phyloP scores from a whole-genome alignment of 2,113 vertebrate genomes.

The Sander vitreus region DNA sequence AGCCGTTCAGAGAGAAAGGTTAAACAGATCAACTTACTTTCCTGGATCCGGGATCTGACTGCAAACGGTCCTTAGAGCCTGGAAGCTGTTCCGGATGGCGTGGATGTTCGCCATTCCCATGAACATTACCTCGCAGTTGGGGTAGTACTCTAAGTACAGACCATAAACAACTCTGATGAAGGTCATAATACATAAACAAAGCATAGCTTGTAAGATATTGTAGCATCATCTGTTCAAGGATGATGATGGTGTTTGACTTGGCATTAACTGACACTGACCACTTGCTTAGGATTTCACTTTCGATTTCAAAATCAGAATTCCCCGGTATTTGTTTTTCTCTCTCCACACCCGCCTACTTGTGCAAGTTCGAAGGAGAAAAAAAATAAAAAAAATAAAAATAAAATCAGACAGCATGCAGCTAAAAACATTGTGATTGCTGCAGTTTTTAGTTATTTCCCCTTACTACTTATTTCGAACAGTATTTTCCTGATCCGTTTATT shows the following conservation, averaged over 20 bases:
- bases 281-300: no score
- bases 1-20: slow-evolving; percentile 58
- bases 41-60: slow-evolving; percentile 99
- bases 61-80: slow-evolving; percentile 95
- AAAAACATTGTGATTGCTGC: no score
- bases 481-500: no score
- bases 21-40: slow-evolving; percentile 89
- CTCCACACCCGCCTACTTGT: no score
- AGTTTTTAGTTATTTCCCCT: no score
- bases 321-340: no score
- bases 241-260: not conserved
- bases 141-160: slow-evolving; percentile 92
- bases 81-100: slow-evolving; percentile 98
- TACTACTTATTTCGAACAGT: no score
- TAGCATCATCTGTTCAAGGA: not conserved
- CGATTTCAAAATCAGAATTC: no score
- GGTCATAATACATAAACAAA: slow-evolving; percentile 16
- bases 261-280: no score
- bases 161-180: slow-evolving; percentile 37
- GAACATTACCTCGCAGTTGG: slow-evolving; percentile 98
- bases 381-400: no score
- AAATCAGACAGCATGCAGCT: no score
- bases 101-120: slow-evolving; percentile 99
- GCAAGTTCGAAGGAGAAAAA: no score
- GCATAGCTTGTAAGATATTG: not conserved